Conservation (phyloP, 2,113 vertebrate species). For the Megaleporinus macrocephalus region DNA sequence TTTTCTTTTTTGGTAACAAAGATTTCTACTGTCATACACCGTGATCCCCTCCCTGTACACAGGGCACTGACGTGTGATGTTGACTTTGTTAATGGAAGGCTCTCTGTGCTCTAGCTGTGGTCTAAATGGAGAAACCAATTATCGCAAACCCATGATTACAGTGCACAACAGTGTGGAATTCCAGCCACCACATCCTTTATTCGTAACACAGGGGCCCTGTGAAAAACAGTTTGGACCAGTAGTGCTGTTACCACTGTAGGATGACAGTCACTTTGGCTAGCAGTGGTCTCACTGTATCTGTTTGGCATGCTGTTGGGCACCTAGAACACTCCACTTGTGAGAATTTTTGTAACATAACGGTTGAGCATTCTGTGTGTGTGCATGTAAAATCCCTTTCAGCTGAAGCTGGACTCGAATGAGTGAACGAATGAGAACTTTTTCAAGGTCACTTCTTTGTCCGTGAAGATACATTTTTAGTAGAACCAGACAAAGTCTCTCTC, state of each 20-base stretch:
- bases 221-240: neutral
- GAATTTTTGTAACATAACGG: neutral
- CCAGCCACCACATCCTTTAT: neutral
- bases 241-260: neutral
- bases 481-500: constrained; percentile 1
- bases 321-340: neutral
- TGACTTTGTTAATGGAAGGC: constrained; percentile 39
- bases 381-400: constrained; percentile 34
- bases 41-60: neutral
- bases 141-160: constrained; percentile 18
- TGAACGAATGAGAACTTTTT: constrained; percentile 49
- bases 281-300: neutral
- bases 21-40: neutral
- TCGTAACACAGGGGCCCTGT: neutral
- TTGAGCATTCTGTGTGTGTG: constrained; percentile 1
- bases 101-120: constrained; percentile 33
- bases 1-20: constrained; percentile 20
- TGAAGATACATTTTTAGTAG: constrained; percentile 13
- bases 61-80: constrained; percentile 2
- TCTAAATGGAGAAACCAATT: constrained; percentile 38
- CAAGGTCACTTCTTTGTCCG: constrained; percentile 42
- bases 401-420: constrained; percentile 43
- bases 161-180: neutral
- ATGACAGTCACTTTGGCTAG: neutral
- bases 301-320: neutral